Evolutionary conservation across 1,140 invertebrate genomes (phyloP).

Genomic region (Drusus annulatus): DNA sequence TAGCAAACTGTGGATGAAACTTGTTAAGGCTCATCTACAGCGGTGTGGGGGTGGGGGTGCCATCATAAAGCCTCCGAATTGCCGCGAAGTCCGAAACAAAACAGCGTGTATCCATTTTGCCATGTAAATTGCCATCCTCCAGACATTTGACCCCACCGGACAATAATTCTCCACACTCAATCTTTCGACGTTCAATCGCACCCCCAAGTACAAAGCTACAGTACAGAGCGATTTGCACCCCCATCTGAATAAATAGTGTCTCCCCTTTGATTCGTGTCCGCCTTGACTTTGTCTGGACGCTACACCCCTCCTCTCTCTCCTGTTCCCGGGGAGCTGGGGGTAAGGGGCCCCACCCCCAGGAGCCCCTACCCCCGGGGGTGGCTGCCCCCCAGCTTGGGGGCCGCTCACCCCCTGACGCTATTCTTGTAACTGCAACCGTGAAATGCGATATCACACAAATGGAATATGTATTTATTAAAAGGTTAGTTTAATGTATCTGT

Average conservation of each 20-base stretch:
- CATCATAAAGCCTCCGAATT: no score
- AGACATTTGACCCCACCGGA: slow-evolving; percentile 9
- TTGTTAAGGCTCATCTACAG: no score
- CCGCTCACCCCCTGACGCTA: neutral
- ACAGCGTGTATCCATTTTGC: neutral
- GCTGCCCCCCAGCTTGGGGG: neutral
- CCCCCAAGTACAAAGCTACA: slow-evolving; percentile 10
- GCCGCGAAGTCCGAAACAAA: no score
- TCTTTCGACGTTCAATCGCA: neutral
- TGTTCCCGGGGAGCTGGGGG: neutral
- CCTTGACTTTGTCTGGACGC: slow-evolving; percentile 51
- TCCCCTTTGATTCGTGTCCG: slow-evolving; percentile 46
- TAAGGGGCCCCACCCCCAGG: neutral
- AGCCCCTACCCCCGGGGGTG: neutral
- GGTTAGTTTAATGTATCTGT: neutral
- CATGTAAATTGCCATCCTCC: slow-evolving; percentile 10
- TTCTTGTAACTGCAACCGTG: slow-evolving; percentile 21
- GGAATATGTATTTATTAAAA: slow-evolving; percentile 5
- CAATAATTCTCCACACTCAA: neutral
- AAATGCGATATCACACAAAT: slow-evolving; percentile 35
- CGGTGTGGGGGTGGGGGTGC: no score
- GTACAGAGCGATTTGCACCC: slow-evolving; percentile 10
- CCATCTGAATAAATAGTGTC: slow-evolving; percentile 37
- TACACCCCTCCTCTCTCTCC: neutral
- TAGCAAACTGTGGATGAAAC: no score